These are phyloP conservation scores for Drosophila kikkawai DNA, from an alignment of 1,140 invertebrate genomes.

Conservation along the genomic window DNA sequence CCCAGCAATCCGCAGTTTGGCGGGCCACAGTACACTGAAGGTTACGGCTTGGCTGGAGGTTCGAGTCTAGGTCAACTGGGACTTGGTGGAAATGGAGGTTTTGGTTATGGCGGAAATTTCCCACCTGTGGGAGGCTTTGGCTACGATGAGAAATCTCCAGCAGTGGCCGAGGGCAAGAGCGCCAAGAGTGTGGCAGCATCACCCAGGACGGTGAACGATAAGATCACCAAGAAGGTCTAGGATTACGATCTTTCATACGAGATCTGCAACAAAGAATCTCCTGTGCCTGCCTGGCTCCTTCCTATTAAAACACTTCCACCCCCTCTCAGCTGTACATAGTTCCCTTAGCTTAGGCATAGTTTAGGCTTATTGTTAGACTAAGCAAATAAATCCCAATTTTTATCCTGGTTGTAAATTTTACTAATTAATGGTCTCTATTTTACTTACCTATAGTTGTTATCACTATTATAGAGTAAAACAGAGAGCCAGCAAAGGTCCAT, in stretches of 20 bases:
- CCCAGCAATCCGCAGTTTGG: constrained; percentile 45
- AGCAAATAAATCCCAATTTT: constrained; percentile 46
- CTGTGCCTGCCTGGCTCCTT: background rate
- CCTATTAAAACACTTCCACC: background rate
- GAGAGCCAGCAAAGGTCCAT: constrained; percentile 95
- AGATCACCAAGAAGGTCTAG: constrained; percentile 70
- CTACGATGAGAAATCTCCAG: constrained; percentile 59
- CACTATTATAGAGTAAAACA: constrained; percentile 98
- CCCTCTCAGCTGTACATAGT: constrained; percentile 41
- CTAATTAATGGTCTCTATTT: background rate
- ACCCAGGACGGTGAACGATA: constrained; percentile 60
- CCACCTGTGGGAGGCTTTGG: constrained; percentile 38
- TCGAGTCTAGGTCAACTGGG: constrained; percentile 54
- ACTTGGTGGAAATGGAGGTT: constrained; percentile 37
- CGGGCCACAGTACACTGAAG: constrained; percentile 74
- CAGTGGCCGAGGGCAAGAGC: constrained; percentile 66
- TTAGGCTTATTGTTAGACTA: constrained; percentile 23
- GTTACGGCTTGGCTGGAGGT: constrained; percentile 65
- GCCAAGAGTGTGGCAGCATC: constrained; percentile 49
- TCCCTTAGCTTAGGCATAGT: constrained; percentile 41
- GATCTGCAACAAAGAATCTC: background rate
- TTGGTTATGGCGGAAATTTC: constrained; percentile 29
- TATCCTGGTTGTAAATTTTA: background rate
- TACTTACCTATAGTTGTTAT: constrained; percentile 97
- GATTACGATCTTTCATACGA: background rate